Evolutionary conservation across 2,113 vertebrate genomes (phyloP).

Genomic region (Pholis gunnellus): DNA sequence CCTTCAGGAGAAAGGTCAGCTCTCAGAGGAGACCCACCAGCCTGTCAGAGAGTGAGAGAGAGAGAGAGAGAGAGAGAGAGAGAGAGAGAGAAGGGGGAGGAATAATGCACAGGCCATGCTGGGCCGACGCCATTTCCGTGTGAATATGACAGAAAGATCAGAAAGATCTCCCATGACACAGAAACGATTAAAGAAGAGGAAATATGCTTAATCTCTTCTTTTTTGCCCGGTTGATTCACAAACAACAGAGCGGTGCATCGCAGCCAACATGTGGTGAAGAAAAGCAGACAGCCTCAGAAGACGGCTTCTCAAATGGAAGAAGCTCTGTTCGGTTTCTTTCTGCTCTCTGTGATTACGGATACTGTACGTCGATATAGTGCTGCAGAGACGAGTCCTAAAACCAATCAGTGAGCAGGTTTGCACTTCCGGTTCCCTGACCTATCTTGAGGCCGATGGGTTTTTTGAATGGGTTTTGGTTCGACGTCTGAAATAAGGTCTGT

Average conservation of each 20-base stretch:
- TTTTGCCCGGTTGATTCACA: background rate
- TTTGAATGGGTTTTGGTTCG: background rate
- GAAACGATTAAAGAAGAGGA: background rate
- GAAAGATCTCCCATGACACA: background rate
- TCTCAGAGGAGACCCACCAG: constrained; percentile 71
- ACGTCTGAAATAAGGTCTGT: background rate
- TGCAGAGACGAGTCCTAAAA: background rate
- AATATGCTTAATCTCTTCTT: background rate
- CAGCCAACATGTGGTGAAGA: background rate
- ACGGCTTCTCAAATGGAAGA: background rate
- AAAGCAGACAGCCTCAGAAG: background rate
- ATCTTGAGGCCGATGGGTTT: background rate
- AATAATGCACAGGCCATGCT: constrained; percentile 42
- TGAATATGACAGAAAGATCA: background rate
- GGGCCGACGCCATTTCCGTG: background rate
- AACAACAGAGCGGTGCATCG: background rate
- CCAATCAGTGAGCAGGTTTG: background rate
- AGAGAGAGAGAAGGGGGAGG: constrained; percentile 35
- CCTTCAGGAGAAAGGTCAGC: constrained; percentile 79
- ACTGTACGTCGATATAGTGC: background rate
- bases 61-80: background rate
- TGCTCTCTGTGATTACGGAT: background rate
- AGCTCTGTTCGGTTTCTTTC: background rate
- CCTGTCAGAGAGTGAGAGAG: constrained; percentile 54
- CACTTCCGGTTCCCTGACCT: background rate